These are phyloP conservation scores for Mechanitis messenoides DNA, from an alignment of 2,888 invertebrate species.

Conservation along the genomic window DNA sequence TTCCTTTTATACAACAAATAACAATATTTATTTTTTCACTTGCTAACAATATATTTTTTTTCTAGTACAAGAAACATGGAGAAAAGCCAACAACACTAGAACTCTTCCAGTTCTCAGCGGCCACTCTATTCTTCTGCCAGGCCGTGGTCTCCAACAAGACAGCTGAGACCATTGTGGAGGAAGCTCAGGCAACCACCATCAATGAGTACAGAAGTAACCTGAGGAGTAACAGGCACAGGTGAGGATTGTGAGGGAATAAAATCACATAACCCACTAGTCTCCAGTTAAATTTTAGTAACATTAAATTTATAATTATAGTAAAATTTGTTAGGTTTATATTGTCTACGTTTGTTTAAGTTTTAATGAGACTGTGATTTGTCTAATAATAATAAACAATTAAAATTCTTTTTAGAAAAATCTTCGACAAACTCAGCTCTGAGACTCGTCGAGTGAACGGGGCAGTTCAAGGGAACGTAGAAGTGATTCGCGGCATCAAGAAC, in stretches of 20 bases:
- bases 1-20: too few relatives aligned
- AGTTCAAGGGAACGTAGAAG: constrained; percentile 71
- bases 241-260: constrained; percentile 1
- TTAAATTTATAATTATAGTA: too few relatives aligned
- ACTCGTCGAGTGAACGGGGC: constrained; percentile 68
- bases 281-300: too few relatives aligned
- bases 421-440: constrained; percentile 75
- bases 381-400: background rate
- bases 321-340: too few relatives aligned
- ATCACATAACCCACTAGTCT: too few relatives aligned
- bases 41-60: background rate
- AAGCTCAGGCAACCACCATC: constrained; percentile 71
- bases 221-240: constrained; percentile 75
- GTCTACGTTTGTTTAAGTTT: too few relatives aligned
- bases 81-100: constrained; percentile 62
- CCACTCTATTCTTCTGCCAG: constrained; percentile 67
- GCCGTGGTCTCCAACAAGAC: constrained; percentile 66
- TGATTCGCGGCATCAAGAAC: constrained; percentile 71
- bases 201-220: constrained; percentile 70
- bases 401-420: constrained; percentile 69
- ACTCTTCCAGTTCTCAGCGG: constrained; percentile 68
- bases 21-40: too few relatives aligned
- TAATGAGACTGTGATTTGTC: too few relatives aligned
- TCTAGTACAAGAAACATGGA: constrained; percentile 62
- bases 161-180: constrained; percentile 69